Conservation (phyloP, 2,797 vertebrate genomes). For the Iguana delicatissima region DNA sequence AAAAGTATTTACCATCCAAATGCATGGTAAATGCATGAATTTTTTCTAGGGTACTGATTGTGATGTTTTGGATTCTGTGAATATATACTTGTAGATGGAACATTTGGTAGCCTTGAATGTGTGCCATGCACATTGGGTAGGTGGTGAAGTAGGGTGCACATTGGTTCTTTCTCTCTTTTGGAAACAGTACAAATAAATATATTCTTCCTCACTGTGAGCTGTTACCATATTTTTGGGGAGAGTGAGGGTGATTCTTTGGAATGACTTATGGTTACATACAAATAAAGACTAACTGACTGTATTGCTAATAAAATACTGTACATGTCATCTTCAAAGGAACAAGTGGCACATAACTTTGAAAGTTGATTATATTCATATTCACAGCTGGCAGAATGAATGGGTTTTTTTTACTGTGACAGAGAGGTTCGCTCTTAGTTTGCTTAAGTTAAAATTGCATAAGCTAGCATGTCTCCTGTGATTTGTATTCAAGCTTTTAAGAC, state of each 20-base stretch:
- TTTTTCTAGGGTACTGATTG: background rate
- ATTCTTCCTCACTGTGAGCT: background rate
- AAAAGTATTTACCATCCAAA: background rate
- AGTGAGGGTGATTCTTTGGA: background rate
- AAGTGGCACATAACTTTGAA: conserved; percentile 41
- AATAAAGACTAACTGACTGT: background rate
- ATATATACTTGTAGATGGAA: background rate
- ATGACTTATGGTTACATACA: background rate
- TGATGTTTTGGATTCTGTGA: background rate
- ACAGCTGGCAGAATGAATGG: conserved; percentile 46
- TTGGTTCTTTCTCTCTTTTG: background rate
- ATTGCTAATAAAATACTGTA: conserved; percentile 39
- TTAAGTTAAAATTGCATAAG: conserved; percentile 48
- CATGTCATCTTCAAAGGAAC: conserved; percentile 18
- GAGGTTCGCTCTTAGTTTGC: conserved; percentile 49
- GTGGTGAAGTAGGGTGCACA: background rate
- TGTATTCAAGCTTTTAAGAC: conserved; percentile 61
- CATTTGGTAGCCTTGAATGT: background rate
- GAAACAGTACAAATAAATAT: background rate
- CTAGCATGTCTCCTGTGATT: conserved; percentile 36
- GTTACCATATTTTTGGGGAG: background rate
- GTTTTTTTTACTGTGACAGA: conserved; percentile 30
- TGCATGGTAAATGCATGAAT: background rate
- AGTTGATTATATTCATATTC: conserved; percentile 40
- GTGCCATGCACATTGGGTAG: background rate